These are phyloP conservation scores for Euphonia xanthogaster DNA, from an alignment of 2,797 vertebrate species.

Conservation along the genomic window DNA sequence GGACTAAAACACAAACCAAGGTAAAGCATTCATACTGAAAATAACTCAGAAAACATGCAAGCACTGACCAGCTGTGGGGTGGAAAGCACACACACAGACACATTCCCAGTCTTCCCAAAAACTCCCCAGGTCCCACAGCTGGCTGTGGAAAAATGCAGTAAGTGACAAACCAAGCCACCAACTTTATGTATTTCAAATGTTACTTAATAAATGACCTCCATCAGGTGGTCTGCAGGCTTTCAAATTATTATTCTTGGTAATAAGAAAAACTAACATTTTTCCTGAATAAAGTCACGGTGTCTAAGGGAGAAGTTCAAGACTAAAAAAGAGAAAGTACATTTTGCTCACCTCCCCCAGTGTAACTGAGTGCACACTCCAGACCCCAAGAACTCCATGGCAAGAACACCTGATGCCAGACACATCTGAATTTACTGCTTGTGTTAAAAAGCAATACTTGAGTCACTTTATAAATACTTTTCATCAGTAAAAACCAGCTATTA, in stretches of 20 bases:
- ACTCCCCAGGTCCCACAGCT: neutral
- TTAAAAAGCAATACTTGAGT: neutral
- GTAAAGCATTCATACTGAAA: neutral
- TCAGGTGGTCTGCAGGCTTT: neutral
- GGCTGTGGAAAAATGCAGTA: neutral
- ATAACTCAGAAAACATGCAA: neutral
- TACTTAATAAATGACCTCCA: neutral
- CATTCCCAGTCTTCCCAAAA: neutral
- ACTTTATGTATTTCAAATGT: neutral
- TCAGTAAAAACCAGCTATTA: neutral
- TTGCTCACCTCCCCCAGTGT: neutral
- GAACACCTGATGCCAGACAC: neutral
- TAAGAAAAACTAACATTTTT: neutral
- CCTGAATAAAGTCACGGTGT: neutral
- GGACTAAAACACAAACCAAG: neutral
- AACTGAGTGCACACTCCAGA: neutral
- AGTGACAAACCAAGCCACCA: neutral
- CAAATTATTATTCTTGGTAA: neutral
- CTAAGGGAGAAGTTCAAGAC: neutral
- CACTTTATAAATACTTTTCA: neutral
- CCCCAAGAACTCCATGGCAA: neutral
- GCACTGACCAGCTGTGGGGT: neutral
- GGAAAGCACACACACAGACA: neutral
- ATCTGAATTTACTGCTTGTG: neutral
- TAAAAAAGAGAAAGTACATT: neutral